Conservation (phyloP, 2,797 vertebrate genomes). For the Enteromius viviparus region DNA sequence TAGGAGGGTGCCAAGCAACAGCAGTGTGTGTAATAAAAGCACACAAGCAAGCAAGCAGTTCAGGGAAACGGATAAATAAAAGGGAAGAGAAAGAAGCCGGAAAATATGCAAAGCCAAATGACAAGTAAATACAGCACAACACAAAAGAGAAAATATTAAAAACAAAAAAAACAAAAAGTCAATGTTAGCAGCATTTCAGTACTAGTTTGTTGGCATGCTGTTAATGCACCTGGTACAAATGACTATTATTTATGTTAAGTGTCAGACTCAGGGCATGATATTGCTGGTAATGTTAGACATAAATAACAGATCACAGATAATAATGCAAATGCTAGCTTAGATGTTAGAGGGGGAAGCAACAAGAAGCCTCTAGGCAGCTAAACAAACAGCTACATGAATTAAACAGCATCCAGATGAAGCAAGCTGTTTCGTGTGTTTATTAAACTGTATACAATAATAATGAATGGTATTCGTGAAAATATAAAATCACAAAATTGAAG, state of each 20-base stretch:
- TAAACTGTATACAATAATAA: neutral
- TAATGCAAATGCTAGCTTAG: slow-evolving; percentile 18
- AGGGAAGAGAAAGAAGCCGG: neutral
- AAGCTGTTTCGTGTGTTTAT: neutral
- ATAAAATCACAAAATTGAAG: neutral
- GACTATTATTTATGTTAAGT: slow-evolving; percentile 58
- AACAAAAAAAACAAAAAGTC: slow-evolving; percentile 74
- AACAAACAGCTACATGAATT: slow-evolving; percentile 29
- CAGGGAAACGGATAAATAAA: slow-evolving; percentile 15
- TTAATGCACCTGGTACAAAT: slow-evolving; percentile 72
- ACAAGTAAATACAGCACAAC: slow-evolving; percentile 52
- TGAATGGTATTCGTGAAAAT: neutral
- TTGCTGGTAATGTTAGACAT: slow-evolving; percentile 30
- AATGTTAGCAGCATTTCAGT: slow-evolving; percentile 81
- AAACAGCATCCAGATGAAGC: slow-evolving; percentile 31
- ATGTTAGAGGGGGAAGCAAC: slow-evolving; percentile 35
- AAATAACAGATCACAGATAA: slow-evolving; percentile 18
- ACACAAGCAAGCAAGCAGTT: slow-evolving; percentile 15
- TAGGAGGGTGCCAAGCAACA: slow-evolving; percentile 22
- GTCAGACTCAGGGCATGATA: slow-evolving; percentile 48
- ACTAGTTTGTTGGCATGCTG: slow-evolving; percentile 73
- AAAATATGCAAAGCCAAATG: slow-evolving; percentile 40
- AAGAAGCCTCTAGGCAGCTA: slow-evolving; percentile 15
- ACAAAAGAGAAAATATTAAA: slow-evolving; percentile 67
- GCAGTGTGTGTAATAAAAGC: slow-evolving; percentile 14